Base-by-base conservation (phyloP, 2,888 invertebrate species). In the Drosophila neonasuta region DNA sequence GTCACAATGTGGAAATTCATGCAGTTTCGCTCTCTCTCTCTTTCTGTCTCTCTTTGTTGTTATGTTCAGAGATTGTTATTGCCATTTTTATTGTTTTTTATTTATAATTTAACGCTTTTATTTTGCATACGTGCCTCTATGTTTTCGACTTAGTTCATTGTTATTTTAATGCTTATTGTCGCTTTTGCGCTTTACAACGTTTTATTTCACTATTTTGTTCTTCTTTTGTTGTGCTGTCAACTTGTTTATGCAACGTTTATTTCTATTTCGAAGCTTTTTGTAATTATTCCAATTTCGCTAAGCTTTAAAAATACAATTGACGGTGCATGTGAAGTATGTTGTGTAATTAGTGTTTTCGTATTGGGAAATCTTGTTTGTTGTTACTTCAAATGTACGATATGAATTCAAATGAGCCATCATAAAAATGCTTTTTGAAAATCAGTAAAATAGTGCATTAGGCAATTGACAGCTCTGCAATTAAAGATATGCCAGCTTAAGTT, bases 1-100 rank as follows among this genome's bases (percentile, higher is more conserved):
- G 48, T 36, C 48, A 34, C 5, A 63, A 74, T 79, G 71, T 80
- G 77, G 67, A 77, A 78, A 82, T 61, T 61, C 55, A 71, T 79
- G 62, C 60, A 59, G 24, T 71, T 34, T 7, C 8, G 11, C 6
- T 7, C 11, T 36, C 6, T 17, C 41, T 57, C 17, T 17, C 13
- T 20, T n/a, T 29, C 20, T 42, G 11, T 34, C 6, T 1, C 24
- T 24, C 24, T 6, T 24, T 24, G 24, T 24, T 24, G 24, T 24
- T 24, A 6, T 24, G 6, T 15, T 59, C 15, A 24, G n/a, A 39
- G 29, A 30, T 62, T 52, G 34, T 52, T 48, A 51, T 70, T 52
- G 62, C 20, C 32, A 44, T 44, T 69, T 41, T 61, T 49, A 15
- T 39, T 32, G n/a, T 48, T 49, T 67, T 41, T 61, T 51, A 15